Conservation (phyloP, 23 tunicate species). For the Trididemnum clinides region DNA sequence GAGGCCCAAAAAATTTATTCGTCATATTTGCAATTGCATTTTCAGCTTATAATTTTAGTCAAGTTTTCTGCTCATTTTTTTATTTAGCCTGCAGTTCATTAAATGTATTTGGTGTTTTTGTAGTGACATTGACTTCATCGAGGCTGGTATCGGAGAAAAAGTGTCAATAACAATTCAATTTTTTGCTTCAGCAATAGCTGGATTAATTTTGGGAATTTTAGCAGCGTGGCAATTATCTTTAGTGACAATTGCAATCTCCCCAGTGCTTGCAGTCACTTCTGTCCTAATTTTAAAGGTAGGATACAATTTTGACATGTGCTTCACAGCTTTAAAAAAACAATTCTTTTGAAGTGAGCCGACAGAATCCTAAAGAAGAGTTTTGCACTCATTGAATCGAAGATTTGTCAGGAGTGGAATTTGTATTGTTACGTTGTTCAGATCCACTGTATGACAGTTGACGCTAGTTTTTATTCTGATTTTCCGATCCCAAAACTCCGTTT, state of each 20-base stretch:
- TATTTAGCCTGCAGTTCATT: not conserved
- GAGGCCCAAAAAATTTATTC: too few relatives aligned
- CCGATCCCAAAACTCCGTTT: too few relatives aligned
- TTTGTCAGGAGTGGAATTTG: not conserved
- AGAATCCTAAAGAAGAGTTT: too few relatives aligned
- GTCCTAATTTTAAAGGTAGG: constrained; percentile 43
- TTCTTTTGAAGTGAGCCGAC: too few relatives aligned
- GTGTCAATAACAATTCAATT: constrained; percentile 49
- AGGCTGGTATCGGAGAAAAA: constrained; percentile 56
- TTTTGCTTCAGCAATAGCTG: constrained; percentile 13
- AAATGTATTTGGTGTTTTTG: not conserved
- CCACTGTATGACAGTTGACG: not conserved
- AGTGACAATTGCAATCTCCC: constrained; percentile 41
- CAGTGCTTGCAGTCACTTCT: constrained; percentile 33
- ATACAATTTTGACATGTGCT: too few relatives aligned
- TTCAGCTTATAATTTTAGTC: not conserved
- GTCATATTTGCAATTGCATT: not conserved
- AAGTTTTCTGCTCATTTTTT: too few relatives aligned
- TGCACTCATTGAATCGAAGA: too few relatives aligned
- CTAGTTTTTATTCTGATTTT: not conserved
- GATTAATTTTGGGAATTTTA: constrained; percentile 46
- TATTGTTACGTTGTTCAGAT: not conserved
- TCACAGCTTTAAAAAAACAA: too few relatives aligned
- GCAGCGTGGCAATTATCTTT: constrained; percentile 63
- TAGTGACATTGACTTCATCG: constrained; percentile 61